Evolutionary conservation across 1,140 invertebrate genomes (phyloP).

Genomic region (Drosophila paulistorum): DNA sequence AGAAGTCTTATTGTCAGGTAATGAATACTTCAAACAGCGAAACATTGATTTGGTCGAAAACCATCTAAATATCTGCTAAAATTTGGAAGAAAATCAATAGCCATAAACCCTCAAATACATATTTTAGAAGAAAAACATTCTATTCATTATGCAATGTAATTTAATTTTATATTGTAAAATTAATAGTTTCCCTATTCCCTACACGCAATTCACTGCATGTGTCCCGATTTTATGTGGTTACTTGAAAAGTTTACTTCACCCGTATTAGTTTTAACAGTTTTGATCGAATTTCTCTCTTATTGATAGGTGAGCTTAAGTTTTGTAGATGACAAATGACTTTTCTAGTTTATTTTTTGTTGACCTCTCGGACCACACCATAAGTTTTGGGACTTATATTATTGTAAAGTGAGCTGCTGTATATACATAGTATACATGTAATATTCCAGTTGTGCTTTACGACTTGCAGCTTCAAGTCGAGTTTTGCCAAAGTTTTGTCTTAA

Average conservation of each 20-base stretch:
- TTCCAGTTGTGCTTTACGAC: slow-evolving; percentile 53
- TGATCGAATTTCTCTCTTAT: slow-evolving; percentile 25
- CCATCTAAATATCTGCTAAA: no score
- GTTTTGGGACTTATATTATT: slow-evolving; percentile 13
- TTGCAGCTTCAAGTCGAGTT: slow-evolving; percentile 35
- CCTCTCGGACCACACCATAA: slow-evolving; percentile 50
- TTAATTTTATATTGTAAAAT: no score
- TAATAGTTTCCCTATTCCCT: no score
- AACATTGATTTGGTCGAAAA: no score
- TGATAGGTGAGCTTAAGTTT: slow-evolving; percentile 31
- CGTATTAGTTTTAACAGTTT: slow-evolving; percentile 37
- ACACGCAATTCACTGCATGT: no score
- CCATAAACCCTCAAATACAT: no score
- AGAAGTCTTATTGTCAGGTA: no score
- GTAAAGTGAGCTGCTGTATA: slow-evolving; percentile 52
- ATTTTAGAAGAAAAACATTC: no score
- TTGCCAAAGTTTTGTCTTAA: slow-evolving; percentile 53
- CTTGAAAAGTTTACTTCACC: slow-evolving; percentile 37
- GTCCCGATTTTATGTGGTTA: no score
- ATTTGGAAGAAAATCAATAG: no score
- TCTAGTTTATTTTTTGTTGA: neutral
- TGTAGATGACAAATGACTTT: slow-evolving; percentile 37
- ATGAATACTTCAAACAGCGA: no score
- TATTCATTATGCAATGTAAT: no score
- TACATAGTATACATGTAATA: slow-evolving; percentile 55